These are phyloP conservation scores for Pyrocoelia pectoralis DNA, from an alignment of 2,888 invertebrate species.

Conservation along the genomic window DNA sequence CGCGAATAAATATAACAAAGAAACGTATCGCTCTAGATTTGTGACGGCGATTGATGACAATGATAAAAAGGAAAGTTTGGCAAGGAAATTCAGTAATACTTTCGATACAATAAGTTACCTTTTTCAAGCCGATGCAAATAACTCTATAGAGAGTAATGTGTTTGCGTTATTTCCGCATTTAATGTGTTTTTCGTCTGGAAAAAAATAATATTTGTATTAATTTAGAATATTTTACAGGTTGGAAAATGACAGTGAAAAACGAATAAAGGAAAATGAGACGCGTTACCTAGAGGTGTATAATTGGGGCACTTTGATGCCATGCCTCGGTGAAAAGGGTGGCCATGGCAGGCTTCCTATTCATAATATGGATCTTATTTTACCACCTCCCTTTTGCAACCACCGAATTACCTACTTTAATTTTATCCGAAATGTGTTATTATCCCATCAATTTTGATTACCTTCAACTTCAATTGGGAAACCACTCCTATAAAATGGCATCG, in stretches of 20 bases:
- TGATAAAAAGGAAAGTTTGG: neutral
- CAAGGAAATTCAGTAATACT: neutral
- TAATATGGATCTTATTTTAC: conserved; percentile 67
- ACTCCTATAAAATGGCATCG: conserved; percentile 58
- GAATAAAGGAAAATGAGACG: conserved; percentile 24
- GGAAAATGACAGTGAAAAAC: neutral
- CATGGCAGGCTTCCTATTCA: conserved; percentile 64
- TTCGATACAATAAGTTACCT: neutral
- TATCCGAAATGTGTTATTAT: conserved; percentile 58
- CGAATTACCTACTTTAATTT: conserved; percentile 62
- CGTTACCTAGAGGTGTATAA: conserved; percentile 28
- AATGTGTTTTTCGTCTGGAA: too few species aligned
- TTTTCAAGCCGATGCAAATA: neutral
- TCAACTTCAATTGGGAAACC: conserved; percentile 68
- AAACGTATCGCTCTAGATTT: neutral
- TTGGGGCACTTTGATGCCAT: conserved; percentile 47
- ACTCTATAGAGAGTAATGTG: neutral
- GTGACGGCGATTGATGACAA: neutral
- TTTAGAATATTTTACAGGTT: neutral
- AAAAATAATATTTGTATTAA: too few species aligned
- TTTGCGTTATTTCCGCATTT: neutral
- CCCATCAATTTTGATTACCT: conserved; percentile 69
- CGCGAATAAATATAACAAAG: too few species aligned
- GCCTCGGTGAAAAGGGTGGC: conserved; percentile 52
- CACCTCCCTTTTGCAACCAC: conserved; percentile 62